These are phyloP conservation scores for Megalopta genalis DNA, from an alignment of 1,140 invertebrate genomes.

Conservation along the genomic window DNA sequence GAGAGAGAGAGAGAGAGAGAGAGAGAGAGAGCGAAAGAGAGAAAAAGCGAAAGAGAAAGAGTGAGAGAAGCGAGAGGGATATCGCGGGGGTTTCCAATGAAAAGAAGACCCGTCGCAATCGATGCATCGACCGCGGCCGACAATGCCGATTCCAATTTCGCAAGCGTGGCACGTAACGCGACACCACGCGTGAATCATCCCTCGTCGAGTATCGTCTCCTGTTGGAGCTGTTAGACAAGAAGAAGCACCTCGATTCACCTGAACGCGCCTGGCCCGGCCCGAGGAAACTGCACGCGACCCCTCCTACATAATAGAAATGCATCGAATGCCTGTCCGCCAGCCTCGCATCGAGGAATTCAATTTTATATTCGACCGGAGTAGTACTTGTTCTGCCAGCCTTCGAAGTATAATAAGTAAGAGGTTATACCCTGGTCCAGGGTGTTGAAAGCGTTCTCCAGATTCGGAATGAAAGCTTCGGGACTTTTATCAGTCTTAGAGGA, in stretches of 20 bases:
- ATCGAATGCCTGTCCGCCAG: neutral
- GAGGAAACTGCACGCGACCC: neutral
- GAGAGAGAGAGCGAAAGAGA: neutral
- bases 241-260: constrained; percentile 28
- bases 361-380: neutral
- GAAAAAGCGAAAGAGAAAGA: neutral
- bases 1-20: neutral
- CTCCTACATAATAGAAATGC: neutral
- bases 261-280: neutral
- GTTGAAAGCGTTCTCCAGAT: neutral
- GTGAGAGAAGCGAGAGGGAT: neutral
- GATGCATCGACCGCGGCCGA: constrained; percentile 32
- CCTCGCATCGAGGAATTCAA: neutral
- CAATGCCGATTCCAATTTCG: constrained; percentile 48
- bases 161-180: constrained; percentile 42
- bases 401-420: no score
- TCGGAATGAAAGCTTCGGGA: no score
- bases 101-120: constrained; percentile 31
- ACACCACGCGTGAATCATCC: constrained; percentile 48
- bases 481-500: no score
- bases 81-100: neutral
- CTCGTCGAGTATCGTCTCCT: constrained; percentile 14
- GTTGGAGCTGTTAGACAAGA: neutral
- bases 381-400: no score
- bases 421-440: neutral